Conservation (phyloP, 1,140 invertebrate genomes). For the Drosophila repleta region DNA sequence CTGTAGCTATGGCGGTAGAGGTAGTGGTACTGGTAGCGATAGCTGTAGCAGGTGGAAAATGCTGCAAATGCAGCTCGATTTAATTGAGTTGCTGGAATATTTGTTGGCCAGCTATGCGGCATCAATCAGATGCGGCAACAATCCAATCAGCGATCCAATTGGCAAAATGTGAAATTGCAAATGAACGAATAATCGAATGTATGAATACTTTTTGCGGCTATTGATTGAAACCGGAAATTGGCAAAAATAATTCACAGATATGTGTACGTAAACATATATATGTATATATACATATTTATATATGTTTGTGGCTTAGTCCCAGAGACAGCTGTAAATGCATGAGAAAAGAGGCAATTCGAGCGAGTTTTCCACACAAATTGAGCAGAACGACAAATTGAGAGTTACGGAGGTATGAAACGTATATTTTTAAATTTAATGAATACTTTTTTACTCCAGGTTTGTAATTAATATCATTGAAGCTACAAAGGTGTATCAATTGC, state of each 20-base stretch:
- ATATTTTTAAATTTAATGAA: conserved; percentile 5
- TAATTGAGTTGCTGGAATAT: conserved; percentile 74
- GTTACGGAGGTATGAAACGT: neutral
- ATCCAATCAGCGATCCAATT: conserved; percentile 76
- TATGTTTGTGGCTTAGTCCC: neutral
- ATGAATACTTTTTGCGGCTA: conserved; percentile 68
- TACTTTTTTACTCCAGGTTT: neutral
- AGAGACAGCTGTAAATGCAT: neutral
- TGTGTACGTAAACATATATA: conserved; percentile 8
- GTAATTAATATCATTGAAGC: neutral
- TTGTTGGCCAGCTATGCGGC: conserved; percentile 13
- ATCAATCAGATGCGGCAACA: conserved; percentile 43
- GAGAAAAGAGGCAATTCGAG: neutral
- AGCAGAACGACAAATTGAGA: neutral
- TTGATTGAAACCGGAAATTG: conserved; percentile 76
- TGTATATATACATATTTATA: too few species aligned
- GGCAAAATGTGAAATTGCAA: conserved; percentile 72
- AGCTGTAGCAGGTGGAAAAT: conserved; percentile 39
- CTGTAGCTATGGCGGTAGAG: conserved; percentile 9
- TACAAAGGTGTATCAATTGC: neutral
- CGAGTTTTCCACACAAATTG: neutral
- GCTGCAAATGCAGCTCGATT: conserved; percentile 59
- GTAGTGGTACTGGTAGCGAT: too few species aligned
- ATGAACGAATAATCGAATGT: conserved; percentile 49
- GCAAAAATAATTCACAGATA: conserved; percentile 44